Evolutionary conservation across 2,113 vertebrate species (phyloP).

Genomic region (Myrmecophaga tridactyla): DNA sequence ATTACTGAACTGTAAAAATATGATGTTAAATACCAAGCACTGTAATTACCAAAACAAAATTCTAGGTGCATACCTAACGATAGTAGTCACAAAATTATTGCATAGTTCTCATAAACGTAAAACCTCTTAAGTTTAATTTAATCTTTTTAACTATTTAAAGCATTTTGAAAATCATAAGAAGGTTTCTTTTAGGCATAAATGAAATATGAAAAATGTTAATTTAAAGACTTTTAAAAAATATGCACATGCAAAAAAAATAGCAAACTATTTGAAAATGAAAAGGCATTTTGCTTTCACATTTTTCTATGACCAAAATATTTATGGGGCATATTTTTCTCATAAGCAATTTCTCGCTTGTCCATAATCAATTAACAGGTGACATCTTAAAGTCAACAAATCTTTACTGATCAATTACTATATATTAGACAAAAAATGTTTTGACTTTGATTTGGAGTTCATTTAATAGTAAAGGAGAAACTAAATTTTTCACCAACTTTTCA

Average conservation of each 20-base stretch:
- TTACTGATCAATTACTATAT: background rate
- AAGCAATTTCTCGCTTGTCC: background rate
- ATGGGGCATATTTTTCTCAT: background rate
- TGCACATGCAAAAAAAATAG: background rate
- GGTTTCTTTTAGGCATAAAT: background rate
- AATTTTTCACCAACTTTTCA: background rate
- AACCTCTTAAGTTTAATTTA: background rate
- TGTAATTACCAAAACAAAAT: slow-evolving; percentile 16
- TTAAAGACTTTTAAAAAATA: background rate
- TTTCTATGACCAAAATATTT: background rate
- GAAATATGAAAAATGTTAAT: background rate
- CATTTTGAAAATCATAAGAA: background rate
- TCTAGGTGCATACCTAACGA: background rate
- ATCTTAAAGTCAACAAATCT: background rate
- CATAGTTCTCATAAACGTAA: background rate
- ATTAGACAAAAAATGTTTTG: background rate
- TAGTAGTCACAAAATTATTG: background rate
- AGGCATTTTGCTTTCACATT: background rate
- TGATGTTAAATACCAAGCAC: slow-evolving; percentile 25
- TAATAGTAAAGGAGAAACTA: background rate
- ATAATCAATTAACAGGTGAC: background rate
- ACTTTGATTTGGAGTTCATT: background rate
- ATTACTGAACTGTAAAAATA: slow-evolving; percentile 12
- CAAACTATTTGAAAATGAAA: background rate
- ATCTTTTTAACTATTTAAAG: background rate